Evolutionary conservation across 2,113 vertebrate species (phyloP).

Genomic region (Boleophthalmus pectinirostris): DNA sequence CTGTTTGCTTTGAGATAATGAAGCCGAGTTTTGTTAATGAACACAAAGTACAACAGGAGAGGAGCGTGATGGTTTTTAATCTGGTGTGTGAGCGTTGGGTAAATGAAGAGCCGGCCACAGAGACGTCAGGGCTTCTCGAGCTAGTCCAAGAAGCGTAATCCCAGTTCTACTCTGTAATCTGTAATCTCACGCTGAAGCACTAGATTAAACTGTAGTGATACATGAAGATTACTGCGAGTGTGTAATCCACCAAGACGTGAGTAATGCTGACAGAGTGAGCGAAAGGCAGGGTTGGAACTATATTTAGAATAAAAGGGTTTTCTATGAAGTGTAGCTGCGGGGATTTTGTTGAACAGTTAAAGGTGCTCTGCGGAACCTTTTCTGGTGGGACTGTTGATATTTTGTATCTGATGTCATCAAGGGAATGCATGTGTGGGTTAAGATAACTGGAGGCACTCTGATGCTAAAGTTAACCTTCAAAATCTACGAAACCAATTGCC

Average conservation of each 20-base stretch:
- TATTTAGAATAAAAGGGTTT: neutral
- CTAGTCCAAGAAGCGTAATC: conserved; percentile 50
- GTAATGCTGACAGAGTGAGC: conserved; percentile 39
- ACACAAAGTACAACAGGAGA: neutral
- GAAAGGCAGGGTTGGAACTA: too few species aligned
- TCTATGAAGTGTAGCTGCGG: neutral
- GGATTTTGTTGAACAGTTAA: neutral
- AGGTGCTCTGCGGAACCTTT: neutral
- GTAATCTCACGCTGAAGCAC: conserved; percentile 49
- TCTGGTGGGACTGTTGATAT: neutral
- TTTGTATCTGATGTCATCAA: too few species aligned
- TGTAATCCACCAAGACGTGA: conserved; percentile 52
- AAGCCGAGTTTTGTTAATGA: conserved; percentile 6
- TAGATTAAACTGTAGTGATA: conserved; percentile 62
- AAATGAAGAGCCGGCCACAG: conserved; percentile 6
- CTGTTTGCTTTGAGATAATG: conserved; percentile 1
- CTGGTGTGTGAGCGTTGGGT: neutral
- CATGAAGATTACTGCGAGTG: conserved; percentile 56
- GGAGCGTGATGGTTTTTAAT: neutral
- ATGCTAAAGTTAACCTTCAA: too few species aligned
- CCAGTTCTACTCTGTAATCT: conserved; percentile 51
- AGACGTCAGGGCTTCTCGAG: conserved; percentile 14
- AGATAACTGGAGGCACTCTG: too few species aligned
- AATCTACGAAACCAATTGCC: too few species aligned
- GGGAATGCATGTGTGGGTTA: too few species aligned